Base-by-base conservation (phyloP, 2,113 vertebrate genomes). In the Lampris megalopsis region DNA sequence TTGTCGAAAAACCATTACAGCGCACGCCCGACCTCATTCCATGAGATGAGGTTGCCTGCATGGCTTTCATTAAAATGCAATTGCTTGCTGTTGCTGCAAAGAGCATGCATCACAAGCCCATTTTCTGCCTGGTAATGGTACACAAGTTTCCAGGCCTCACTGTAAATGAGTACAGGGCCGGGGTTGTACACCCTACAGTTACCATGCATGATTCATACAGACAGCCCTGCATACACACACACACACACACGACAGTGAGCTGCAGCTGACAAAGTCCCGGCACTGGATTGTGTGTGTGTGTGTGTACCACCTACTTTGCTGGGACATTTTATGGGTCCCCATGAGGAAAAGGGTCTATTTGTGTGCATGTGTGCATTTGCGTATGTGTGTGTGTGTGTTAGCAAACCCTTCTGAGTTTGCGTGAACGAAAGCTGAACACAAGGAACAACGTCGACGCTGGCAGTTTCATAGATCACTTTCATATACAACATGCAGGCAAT, bases 401-500 rank as follows among this genome's bases (percentile, higher is more conserved):
- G 11, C 10, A 53, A 54, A 42, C 54, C 5, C 67, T 7, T 48
- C 63, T 8, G 53, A 56, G 52, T 11, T 41, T 24, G n/a, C 9
- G 50, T 9, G 35, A 6, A 45, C 43, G 35, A 6, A 45, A 50
- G 45, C 50, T 24, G 48, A 63, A n/a, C 10, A 47, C 35, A 54
- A 36, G 6, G 65, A n/a, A 36, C n/a, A 45, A n/a, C 1, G 11
- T 3, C 48, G 67, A 58, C 67, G 11, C 37, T 5, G 35, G n/a
- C 4, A 4, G 54, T 54, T 5, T 1, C 49, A 6, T 11, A 59
- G 35, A 64, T 75, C 35, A 48, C 52, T 6, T 65, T 40, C 11
- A 4, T 5, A 8, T 53, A 37, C 45, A 86, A 68, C 60, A 68
- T 35, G 47, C 48, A 69, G 41, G 75, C 60, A n/a, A 7, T 54